These are phyloP conservation scores for Notodromas monacha DNA, from an alignment of 2,888 invertebrate species.

Conservation along the genomic window DNA sequence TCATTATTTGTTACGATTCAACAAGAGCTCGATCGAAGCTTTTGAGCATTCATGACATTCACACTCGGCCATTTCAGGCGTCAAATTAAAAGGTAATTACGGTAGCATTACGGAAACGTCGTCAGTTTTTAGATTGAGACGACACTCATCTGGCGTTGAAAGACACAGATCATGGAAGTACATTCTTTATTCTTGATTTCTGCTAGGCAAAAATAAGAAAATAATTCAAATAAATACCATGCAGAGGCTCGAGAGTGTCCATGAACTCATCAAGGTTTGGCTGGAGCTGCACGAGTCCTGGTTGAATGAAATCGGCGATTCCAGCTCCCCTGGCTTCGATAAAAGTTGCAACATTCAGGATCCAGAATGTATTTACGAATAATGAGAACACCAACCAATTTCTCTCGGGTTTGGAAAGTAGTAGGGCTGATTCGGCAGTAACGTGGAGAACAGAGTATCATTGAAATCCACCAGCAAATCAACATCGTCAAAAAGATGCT, in stretches of 20 bases:
- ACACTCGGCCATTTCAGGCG: no score
- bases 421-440: constrained; percentile 48
- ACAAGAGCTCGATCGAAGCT: constrained; percentile 10
- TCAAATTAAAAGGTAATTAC: no score
- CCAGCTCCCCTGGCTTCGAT: constrained; percentile 40
- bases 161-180: no score
- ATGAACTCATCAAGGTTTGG: constrained; percentile 84
- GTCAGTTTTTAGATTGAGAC: no score
- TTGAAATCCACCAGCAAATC: constrained; percentile 45
- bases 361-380: not conserved
- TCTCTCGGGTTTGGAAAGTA: constrained; percentile 87
- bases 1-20: constrained; percentile 2
- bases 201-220: no score
- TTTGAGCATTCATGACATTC: no score
- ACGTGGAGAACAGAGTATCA: constrained; percentile 61
- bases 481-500: constrained; percentile 42
- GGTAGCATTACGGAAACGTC: no score
- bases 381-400: constrained; percentile 23
- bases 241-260: constrained; percentile 54
- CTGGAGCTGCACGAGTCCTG: constrained; percentile 78
- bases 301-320: constrained; percentile 87
- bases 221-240: no score
- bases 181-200: no score
- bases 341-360: constrained; percentile 9
- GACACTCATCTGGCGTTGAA: no score